Evolutionary conservation across 2,888 invertebrate species (phyloP), one percentile per base, ranked within the genome.

Genomic region (Ornithoptera alexandrae): DNA sequence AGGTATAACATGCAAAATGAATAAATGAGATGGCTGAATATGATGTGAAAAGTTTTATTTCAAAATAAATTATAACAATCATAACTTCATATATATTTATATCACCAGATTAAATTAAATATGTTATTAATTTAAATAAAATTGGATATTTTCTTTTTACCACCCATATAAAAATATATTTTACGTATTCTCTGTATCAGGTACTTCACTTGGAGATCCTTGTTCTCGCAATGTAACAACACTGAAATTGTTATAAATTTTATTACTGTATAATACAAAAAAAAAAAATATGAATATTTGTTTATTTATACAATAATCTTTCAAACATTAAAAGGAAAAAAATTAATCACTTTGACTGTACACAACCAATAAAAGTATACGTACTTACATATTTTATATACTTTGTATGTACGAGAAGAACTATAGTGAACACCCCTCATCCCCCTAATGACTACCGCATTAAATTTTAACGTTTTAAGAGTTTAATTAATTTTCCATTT

Each of bases 231-330:
- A 67, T 30, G 67, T 60, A 50, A 67, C 58, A 30, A 39, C 67
- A 42, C 70, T 70, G 70, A 63, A 70, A 70, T 67, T 63, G 17
- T 53, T 18, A n/a, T 53, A 53, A n/a, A n/a, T 53, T 53, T 53
- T n/a, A 53, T 53, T 53, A 53, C 53, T 53, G 6, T n/a, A n/a
- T n/a, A 7, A n/a, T 53, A n/a, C 53, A 18, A 53, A n/a, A 53
- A n/a, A n/a, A 53, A n/a, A 1, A n/a, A 1, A 4, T 53, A n/a
- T 6, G 15, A 42, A 6, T 53, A 15, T 46, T 46, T 15, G 12
- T 46, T 46, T 46, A 46, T 15, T 42, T 42, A 42, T 2, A 46
- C 46, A 46, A 46, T 3, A 46, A 15, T 15, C 46, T 46, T 46
- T 46, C 1, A 46, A 12, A 30, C 5, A 46, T 15, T 46, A 46